Conservation (phyloP, 2,888 invertebrate genomes). For the Netelia inedita region DNA sequence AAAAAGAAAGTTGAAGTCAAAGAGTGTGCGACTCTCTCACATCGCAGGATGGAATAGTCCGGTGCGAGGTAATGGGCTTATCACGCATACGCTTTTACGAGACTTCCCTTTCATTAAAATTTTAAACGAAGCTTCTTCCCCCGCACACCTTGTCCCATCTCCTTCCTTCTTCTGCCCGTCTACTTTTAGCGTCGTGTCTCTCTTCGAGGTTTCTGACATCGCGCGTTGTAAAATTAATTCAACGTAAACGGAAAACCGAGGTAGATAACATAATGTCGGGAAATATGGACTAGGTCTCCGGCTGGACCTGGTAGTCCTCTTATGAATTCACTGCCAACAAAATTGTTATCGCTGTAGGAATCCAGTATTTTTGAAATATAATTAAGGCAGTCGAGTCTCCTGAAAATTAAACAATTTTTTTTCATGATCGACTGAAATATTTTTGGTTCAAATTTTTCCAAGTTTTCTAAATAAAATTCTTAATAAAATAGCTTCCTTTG, state of each 20-base stretch:
- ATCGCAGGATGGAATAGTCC: conserved; percentile 55
- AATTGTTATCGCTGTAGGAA: no score
- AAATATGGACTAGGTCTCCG: not conserved
- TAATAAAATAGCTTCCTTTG: no score
- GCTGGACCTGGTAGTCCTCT: no score
- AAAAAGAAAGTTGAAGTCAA: conserved; percentile 36
- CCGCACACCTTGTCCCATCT: not conserved
- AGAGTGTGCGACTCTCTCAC: conserved; percentile 53
- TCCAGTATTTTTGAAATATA: no score
- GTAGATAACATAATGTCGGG: not conserved
- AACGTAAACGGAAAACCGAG: conserved; percentile 29
- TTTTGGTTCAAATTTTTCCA: no score
- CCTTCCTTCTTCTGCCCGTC: not conserved
- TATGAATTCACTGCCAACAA: no score
- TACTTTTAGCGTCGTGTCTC: conserved; percentile 27
- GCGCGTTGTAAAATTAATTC: conserved; percentile 70
- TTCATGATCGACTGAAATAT: no score
- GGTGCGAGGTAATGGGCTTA: conserved; percentile 72
- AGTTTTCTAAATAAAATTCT: no score
- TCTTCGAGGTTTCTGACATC: conserved; percentile 49
- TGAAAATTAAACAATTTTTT: no score
- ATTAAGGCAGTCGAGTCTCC: no score
- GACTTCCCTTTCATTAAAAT: conserved; percentile 73
- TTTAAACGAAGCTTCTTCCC: conserved; percentile 66
- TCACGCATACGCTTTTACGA: conserved; percentile 73